Evolutionary conservation across 1,140 invertebrate species (phyloP).

Genomic region (Euwallacea fornicatus): DNA sequence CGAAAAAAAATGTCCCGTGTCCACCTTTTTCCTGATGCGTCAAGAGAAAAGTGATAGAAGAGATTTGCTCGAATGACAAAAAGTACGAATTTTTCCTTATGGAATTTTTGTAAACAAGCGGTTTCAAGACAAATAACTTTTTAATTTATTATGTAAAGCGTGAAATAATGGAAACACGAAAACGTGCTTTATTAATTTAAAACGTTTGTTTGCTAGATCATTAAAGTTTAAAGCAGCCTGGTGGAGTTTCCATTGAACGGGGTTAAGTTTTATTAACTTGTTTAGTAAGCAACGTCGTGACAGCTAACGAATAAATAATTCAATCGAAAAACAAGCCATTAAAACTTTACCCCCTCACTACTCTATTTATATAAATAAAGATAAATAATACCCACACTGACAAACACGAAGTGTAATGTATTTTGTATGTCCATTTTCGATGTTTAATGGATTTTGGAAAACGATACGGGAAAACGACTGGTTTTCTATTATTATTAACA

Average conservation of each 20-base stretch:
- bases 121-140: no score
- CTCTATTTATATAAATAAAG: background rate
- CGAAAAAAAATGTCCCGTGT: background rate
- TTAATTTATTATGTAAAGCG: no score
- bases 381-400: background rate
- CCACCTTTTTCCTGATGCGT: background rate
- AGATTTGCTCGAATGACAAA: background rate
- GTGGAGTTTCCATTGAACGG: background rate
- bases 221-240: background rate
- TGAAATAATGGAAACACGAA: no score
- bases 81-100: background rate
- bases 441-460: background rate
- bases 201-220: slow-evolving; percentile 1
- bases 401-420: background rate
- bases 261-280: slow-evolving; percentile 3
- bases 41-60: background rate
- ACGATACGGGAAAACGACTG: no score
- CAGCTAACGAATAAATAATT: slow-evolving; percentile 4
- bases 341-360: background rate
- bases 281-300: background rate
- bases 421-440: slow-evolving; percentile 1
- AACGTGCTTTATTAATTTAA: background rate
- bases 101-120: background rate
- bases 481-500: no score
- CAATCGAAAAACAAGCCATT: background rate